Evolutionary conservation across 2,113 vertebrate genomes (phyloP).

Genomic region (Pollimyrus isidori): DNA sequence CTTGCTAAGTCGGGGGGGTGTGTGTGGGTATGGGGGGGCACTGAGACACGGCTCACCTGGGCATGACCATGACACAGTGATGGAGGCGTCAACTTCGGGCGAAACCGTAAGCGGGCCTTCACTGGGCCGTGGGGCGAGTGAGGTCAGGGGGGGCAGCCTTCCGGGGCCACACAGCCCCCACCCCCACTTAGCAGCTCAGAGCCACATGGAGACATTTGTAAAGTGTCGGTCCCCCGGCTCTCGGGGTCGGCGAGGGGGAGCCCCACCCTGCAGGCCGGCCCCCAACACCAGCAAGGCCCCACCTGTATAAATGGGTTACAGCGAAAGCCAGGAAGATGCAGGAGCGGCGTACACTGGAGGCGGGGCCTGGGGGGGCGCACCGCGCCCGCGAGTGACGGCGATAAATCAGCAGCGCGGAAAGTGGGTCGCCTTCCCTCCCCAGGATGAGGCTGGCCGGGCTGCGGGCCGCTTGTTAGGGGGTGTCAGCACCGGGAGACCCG

Average conservation of each 20-base stretch:
- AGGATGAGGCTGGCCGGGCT: conserved; percentile 34
- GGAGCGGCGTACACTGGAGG: conserved; percentile 2
- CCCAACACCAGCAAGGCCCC: conserved; percentile 19
- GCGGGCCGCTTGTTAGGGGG: conserved; percentile 28
- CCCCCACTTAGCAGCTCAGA: background rate
- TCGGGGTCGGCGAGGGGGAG: background rate
- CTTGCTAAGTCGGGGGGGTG: background rate
- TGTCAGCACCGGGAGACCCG: conserved; percentile 37
- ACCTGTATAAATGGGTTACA: conserved; percentile 55
- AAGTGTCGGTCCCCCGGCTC: background rate
- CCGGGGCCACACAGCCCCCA: background rate
- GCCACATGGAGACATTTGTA: background rate
- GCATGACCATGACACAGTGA: background rate
- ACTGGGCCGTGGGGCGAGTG: conserved; percentile 32
- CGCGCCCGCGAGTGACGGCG: conserved; percentile 50
- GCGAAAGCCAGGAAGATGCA: background rate
- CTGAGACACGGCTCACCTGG: background rate
- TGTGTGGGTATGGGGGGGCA: background rate
- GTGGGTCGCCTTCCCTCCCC: conserved; percentile 49
- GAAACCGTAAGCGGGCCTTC: background rate
- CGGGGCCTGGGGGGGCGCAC: conserved; percentile 41
- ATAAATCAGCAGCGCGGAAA: conserved; percentile 61
- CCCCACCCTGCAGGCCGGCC: too few relatives aligned
- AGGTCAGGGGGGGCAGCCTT: conserved; percentile 51
- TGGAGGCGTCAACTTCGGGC: background rate